These are phyloP conservation scores for Ellobium chinense DNA, from an alignment of 2,888 invertebrate genomes.

Conservation along the genomic window DNA sequence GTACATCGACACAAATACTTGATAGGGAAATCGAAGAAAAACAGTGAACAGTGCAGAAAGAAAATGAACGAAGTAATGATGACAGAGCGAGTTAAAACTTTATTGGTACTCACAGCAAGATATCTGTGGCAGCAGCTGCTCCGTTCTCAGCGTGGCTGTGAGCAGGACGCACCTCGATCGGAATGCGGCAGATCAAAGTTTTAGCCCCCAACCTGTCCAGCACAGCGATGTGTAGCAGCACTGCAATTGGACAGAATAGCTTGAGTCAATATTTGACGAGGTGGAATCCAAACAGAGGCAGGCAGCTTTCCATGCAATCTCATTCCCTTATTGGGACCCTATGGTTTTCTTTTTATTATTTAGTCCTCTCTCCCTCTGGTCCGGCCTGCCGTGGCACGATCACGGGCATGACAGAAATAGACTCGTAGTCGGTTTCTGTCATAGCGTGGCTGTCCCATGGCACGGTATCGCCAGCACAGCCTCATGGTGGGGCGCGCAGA, in stretches of 20 bases:
- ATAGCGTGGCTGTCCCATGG: neutral
- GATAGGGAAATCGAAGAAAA: neutral
- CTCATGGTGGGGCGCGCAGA: neutral
- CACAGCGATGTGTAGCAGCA: constrained; percentile 26
- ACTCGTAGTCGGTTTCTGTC: neutral
- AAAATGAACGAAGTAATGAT: neutral
- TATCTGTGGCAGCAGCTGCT: neutral
- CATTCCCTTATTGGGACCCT: constrained; percentile 30
- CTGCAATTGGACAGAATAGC: constrained; percentile 38
- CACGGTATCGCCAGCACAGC: constrained; percentile 11
- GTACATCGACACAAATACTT: no score
- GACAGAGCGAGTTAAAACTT: no score
- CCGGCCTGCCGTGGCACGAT: neutral
- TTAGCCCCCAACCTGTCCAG: constrained; percentile 37
- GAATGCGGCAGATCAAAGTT: constrained; percentile 21
- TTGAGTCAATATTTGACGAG: constrained; percentile 37
- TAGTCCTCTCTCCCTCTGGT: no score
- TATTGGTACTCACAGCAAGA: constrained; percentile 16
- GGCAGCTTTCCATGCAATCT: constrained; percentile 27
- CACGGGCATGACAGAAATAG: constrained; percentile 5
- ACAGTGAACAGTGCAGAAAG: neutral
- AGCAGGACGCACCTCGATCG: neutral
- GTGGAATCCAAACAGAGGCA: constrained; percentile 27
- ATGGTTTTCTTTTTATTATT: no score
- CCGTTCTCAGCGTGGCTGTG: neutral